A percentile compares a stretch with the other conserved stretches of the same genome.
Evolutionary conservation across 2,797 vertebrate species (phyloP).

Genomic region (Naso thynnoides): DNA sequence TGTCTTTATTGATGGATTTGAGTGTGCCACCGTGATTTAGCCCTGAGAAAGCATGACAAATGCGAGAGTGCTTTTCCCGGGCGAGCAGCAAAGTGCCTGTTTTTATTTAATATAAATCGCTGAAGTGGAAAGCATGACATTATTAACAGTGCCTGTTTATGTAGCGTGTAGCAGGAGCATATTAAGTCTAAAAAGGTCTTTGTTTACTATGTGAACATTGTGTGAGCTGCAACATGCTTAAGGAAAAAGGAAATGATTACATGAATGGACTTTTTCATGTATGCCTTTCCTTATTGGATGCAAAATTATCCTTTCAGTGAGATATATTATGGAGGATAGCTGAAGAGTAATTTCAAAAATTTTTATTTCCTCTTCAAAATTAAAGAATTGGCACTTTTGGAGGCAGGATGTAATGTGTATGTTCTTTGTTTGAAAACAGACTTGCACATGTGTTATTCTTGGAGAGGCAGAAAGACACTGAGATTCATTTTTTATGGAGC

Average conservation of each 20-base stretch:
- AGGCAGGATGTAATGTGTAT: conserved; percentile 23
- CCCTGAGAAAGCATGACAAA: not conserved
- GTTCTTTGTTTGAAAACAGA: conserved; percentile 47
- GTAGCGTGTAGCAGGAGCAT: not conserved
- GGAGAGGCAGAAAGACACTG: conserved; percentile 39
- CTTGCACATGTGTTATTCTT: conserved; percentile 56
- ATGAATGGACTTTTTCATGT: not conserved
- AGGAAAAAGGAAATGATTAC: not conserved
- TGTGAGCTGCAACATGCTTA: not conserved
- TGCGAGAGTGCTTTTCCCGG: conserved; percentile 15
- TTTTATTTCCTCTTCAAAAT: not conserved
- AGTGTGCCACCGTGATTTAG: not conserved
- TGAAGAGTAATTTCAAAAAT: conserved; percentile 3
- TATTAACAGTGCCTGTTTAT: conserved; percentile 13
- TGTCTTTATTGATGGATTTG: conserved; percentile 1
- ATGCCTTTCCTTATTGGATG: not conserved
- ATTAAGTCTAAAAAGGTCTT: conserved; percentile 3
- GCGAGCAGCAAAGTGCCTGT: conserved; percentile 1
- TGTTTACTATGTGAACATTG: not conserved
- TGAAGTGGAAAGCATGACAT: conserved; percentile 25
- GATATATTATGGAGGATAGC: not conserved
- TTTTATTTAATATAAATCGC: conserved; percentile 27
- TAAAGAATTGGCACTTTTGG: conserved; percentile 1
- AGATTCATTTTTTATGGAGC: conserved; percentile 76
- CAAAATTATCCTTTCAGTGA: not conserved